Percentiles rank a stretch among this genome's conserved stretches.
phyloP scores from a whole-genome alignment of 2,113 vertebrate species.

The Tichodroma muraria region DNA sequence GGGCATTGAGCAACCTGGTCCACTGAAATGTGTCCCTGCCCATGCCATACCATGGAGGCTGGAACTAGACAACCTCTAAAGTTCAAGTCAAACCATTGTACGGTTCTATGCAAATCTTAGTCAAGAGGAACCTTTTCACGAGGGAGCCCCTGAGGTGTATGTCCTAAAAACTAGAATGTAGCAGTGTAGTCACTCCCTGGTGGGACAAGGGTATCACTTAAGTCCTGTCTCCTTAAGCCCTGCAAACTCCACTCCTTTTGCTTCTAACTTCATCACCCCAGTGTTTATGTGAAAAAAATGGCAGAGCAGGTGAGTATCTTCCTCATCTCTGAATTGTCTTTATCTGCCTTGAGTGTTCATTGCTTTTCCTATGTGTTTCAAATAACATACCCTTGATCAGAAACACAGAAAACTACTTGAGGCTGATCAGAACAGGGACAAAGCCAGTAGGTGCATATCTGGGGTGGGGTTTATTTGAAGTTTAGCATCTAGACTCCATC shows the following conservation, averaged over 20 bases:
- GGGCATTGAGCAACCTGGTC: neutral
- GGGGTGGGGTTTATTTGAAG: neutral
- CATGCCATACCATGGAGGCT: neutral
- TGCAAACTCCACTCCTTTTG: neutral
- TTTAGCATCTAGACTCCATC: neutral
- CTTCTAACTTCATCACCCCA: neutral
- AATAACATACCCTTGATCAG: neutral
- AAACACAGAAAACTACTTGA: neutral
- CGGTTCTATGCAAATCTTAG: neutral
- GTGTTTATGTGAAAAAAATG: neutral
- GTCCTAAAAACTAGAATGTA: neutral
- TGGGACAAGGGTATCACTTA: neutral
- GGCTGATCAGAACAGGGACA: neutral
- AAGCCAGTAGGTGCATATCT: neutral
- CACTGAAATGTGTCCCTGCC: neutral
- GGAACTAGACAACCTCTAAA: neutral
- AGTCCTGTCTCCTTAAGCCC: neutral
- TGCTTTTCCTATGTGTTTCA: neutral
- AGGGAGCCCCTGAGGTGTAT: neutral
- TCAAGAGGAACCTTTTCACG: neutral
- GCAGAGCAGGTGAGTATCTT: neutral
- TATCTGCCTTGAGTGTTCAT: neutral
- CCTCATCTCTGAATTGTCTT: neutral
- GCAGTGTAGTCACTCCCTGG: neutral
- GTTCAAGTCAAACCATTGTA: neutral